Evolutionary conservation across 2,888 invertebrate genomes (phyloP), one percentile per base, ranked within the genome.

Genomic region (Mayetiola destructor): DNA sequence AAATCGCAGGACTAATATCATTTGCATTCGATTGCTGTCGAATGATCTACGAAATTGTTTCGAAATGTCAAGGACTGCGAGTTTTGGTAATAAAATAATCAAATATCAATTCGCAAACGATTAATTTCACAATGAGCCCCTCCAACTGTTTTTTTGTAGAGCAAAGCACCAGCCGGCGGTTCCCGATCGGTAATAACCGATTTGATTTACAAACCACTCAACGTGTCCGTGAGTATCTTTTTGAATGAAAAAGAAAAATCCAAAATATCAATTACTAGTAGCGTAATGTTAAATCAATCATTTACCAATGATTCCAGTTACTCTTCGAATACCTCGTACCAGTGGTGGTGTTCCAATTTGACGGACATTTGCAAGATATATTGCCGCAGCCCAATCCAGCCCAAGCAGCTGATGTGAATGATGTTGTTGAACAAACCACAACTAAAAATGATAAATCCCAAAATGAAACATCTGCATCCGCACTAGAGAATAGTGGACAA

Each of bases 271-370:
- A 30, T 10, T 55, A 9, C 12, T n/a, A 56, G 9, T 9, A 16
- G 1, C 14, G 18, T n/a, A 12, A 37, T 3, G 12, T 36, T 8
- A 35, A 4, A 53, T 56, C 37, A 18, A 40, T 58, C 36, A 10
- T 35, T 55, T 55, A 12, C 27, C 6, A n/a, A 10, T 16, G 37
- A 20, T 57, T 56, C 12, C 55, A 67, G 78, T 67, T 82, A 58
- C 67, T 82, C 27, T 81, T 86, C 66, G 86, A 88, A 68, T 79
- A 83, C 5, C 85, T 89, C 30, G 84, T 87, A 0, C 86, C 88
- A 56, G 86, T 88, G 59, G 84, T 93, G 29, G 86, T 91, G 57
- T 93, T 93, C 70, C 91, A 90, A 70, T 94, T 92, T 69, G 81
- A 73, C 64, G 73, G 72, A 18, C 69, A 66, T 20, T 52, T 32